Conservation (phyloP, 2,113 vertebrate genomes). For the Cryptotis parvus region DNA sequence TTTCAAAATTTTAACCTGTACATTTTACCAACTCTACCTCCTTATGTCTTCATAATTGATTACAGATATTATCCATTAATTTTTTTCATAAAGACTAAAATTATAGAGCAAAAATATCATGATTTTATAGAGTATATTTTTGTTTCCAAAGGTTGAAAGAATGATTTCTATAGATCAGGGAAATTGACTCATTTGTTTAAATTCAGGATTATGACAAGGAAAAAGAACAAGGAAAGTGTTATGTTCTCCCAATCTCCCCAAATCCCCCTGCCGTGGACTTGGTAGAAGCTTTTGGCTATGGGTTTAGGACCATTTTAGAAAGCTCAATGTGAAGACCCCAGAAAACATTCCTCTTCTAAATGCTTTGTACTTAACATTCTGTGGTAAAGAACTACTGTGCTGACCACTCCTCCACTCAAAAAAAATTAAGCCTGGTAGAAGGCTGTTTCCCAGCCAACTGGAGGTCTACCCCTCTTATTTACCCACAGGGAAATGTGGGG, state of each 20-base stretch:
- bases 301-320: background rate
- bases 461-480: background rate
- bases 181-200: background rate
- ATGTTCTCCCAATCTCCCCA: background rate
- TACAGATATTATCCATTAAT: too few relatives aligned
- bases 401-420: background rate
- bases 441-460: background rate
- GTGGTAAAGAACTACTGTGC: background rate
- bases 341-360: background rate
- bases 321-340: background rate
- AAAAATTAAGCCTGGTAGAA: background rate
- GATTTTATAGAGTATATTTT: background rate
- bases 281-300: background rate
- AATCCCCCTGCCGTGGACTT: background rate
- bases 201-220: background rate
- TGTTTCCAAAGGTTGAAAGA: background rate
- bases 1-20: background rate
- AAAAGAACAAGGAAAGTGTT: background rate
- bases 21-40: too few relatives aligned
- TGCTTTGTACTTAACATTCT: background rate
- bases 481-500: background rate
- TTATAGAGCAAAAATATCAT: background rate
- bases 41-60: too few relatives aligned
- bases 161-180: background rate
- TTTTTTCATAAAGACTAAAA: background rate